A percentile compares a stretch with the other conserved stretches of the same genome.
Conservation (phyloP, 1,140 invertebrate genomes). For the Vanessa atalanta region DNA sequence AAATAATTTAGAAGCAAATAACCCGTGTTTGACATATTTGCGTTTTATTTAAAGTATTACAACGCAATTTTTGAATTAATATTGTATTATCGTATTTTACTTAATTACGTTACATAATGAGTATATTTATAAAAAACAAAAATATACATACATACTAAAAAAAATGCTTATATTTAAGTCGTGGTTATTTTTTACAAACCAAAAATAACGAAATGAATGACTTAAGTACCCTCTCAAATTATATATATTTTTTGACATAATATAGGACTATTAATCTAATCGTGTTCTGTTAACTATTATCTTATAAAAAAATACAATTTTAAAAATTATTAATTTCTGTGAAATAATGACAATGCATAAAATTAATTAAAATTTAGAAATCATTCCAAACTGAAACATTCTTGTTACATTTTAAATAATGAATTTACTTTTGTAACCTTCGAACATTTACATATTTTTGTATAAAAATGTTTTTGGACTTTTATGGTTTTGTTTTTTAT, state of each 20-base stretch:
- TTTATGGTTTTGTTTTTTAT: too few relatives aligned
- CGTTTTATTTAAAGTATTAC: not conserved
- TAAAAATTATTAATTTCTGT: too few relatives aligned
- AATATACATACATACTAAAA: not conserved
- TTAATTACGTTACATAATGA: slow-evolving; percentile 17
- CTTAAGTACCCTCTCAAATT: not conserved
- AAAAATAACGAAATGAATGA: not conserved
- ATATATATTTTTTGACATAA: not conserved
- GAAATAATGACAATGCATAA: too few relatives aligned
- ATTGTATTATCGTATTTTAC: not conserved
- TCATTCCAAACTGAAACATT: too few relatives aligned
- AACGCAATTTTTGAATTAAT: slow-evolving; percentile 7
- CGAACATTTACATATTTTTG: too few relatives aligned
- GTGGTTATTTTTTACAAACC: not conserved
- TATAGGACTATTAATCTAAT: too few relatives aligned
- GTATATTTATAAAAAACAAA: not conserved
- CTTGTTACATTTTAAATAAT: too few relatives aligned
- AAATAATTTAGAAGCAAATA: not conserved
- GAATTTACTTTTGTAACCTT: too few relatives aligned
- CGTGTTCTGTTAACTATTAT: too few relatives aligned
- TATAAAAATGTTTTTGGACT: too few relatives aligned
- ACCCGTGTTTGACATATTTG: slow-evolving; percentile 13
- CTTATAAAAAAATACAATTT: too few relatives aligned
- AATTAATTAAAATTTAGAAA: too few relatives aligned
- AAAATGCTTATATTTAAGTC: not conserved